A percentile compares a stretch with the other conserved stretches of the same genome.
phyloP scores from a whole-genome alignment of 2,888 invertebrate genomes.

The Andricus quercusramuli region DNA sequence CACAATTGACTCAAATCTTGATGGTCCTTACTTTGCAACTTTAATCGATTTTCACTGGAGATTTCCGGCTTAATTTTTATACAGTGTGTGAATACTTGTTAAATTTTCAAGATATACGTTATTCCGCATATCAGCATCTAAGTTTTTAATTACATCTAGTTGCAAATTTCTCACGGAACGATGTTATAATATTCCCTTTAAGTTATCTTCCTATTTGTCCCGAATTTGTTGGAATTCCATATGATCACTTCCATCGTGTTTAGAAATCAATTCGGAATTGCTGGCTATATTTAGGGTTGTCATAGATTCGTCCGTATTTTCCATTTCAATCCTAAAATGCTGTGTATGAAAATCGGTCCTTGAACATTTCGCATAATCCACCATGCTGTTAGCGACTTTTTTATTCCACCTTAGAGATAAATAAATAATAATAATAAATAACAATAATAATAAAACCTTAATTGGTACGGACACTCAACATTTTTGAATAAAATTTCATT shows the following conservation, averaged over 20 bases:
- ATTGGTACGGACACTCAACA: constrained; percentile 21
- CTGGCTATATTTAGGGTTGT: background rate
- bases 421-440: too few species aligned
- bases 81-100: background rate
- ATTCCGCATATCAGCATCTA: constrained; percentile 33
- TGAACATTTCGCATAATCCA: constrained; percentile 40
- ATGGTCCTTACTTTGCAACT: constrained; percentile 50
- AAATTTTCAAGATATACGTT: constrained; percentile 43
- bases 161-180: background rate
- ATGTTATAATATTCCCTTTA: constrained; percentile 42
- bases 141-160: constrained; percentile 1
- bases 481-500: background rate
- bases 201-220: constrained; percentile 32
- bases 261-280: background rate
- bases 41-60: background rate
- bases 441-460: constrained; percentile 24
- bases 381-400: background rate
- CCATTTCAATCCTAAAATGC: constrained; percentile 37
- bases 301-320: background rate
- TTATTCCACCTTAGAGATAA: background rate
- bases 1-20: constrained; percentile 45
- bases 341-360: constrained; percentile 4
- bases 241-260: background rate
- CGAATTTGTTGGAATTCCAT: constrained; percentile 22
- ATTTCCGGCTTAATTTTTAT: constrained; percentile 48